Conservation (phyloP, 2,797 vertebrate genomes). For the Ctenopoma kingsleyae region DNA sequence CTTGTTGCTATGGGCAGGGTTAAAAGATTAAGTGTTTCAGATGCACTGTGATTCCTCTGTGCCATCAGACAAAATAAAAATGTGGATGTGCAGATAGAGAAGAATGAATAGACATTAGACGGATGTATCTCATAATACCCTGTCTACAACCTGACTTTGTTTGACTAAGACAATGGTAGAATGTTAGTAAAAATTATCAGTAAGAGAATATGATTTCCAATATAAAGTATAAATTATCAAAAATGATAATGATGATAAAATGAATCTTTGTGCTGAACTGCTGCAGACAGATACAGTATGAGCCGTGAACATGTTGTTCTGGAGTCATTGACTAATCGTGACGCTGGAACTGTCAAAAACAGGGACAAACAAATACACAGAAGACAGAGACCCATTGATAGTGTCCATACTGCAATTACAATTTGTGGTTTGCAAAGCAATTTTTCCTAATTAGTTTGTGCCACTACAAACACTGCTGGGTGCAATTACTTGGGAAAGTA, state of each 20-base stretch:
- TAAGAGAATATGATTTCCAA: neutral
- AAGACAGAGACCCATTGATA: conserved; percentile 64
- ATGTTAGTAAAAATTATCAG: too few relatives aligned
- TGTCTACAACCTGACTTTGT: conserved; percentile 4
- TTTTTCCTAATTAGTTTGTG: conserved; percentile 37
- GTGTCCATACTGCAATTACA: conserved; percentile 50
- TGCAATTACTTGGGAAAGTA: neutral
- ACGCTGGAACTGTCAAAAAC: conserved; percentile 46
- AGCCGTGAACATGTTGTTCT: conserved; percentile 24
- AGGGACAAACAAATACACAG: conserved; percentile 33
- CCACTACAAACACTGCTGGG: conserved; percentile 38
- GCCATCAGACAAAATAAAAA: neutral
- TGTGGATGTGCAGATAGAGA: neutral
- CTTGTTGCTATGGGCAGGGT: conserved; percentile 17
- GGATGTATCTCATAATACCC: neutral
- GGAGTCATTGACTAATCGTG: conserved; percentile 47
- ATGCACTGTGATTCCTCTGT: conserved; percentile 7
- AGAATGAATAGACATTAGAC: neutral
- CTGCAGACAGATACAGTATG: conserved; percentile 3
- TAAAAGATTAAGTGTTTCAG: conserved; percentile 29
- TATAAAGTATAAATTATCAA: conserved; percentile 13
- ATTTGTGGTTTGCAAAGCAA: conserved; percentile 43
- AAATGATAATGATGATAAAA: conserved; percentile 7
- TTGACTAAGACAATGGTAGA: conserved; percentile 20
- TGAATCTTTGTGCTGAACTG: conserved; percentile 11